phyloP scores from a whole-genome alignment of 2,797 vertebrate genomes.

The Danionella dracula region DNA sequence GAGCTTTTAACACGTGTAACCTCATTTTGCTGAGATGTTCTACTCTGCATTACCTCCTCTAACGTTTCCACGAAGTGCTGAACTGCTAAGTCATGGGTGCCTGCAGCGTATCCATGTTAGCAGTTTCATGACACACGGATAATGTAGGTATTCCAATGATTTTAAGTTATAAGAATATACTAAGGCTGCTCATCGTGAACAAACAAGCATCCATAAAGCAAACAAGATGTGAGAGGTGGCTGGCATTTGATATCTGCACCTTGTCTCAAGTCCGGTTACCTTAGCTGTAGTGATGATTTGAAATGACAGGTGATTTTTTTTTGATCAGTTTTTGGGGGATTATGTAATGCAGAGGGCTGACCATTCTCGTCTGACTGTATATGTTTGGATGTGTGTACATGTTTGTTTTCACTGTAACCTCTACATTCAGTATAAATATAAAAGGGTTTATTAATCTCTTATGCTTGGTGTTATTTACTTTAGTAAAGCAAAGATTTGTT shows the following conservation, averaged over 20 bases:
- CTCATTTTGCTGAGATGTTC: slow-evolving; percentile 67
- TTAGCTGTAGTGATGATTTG: background rate
- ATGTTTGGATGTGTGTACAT: slow-evolving; percentile 72
- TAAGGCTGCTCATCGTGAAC: background rate
- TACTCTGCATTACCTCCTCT: slow-evolving; percentile 61
- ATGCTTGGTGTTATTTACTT: background rate
- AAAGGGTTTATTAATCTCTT: slow-evolving; percentile 73
- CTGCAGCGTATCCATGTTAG: background rate
- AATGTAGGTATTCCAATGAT: background rate
- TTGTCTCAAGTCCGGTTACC: too few relatives aligned
- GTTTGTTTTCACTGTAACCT: slow-evolving; percentile 80
- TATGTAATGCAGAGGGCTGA: slow-evolving; percentile 66
- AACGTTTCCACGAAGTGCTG: slow-evolving; percentile 31
- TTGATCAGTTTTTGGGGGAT: slow-evolving; percentile 30
- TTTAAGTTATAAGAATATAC: background rate
- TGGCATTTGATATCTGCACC: slow-evolving; percentile 3
- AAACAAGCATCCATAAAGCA: background rate
- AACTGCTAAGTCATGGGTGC: slow-evolving; percentile 11
- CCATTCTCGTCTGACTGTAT: slow-evolving; percentile 71
- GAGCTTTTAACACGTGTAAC: slow-evolving; percentile 73
- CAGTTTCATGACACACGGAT: background rate
- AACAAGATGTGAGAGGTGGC: slow-evolving; percentile 29
- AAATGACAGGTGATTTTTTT: slow-evolving; percentile 12
- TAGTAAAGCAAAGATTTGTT: too few relatives aligned
- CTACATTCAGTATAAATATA: slow-evolving; percentile 70